Conservation (phyloP, 2,797 vertebrate species). For the Acrossocheilus wenchowensis region DNA sequence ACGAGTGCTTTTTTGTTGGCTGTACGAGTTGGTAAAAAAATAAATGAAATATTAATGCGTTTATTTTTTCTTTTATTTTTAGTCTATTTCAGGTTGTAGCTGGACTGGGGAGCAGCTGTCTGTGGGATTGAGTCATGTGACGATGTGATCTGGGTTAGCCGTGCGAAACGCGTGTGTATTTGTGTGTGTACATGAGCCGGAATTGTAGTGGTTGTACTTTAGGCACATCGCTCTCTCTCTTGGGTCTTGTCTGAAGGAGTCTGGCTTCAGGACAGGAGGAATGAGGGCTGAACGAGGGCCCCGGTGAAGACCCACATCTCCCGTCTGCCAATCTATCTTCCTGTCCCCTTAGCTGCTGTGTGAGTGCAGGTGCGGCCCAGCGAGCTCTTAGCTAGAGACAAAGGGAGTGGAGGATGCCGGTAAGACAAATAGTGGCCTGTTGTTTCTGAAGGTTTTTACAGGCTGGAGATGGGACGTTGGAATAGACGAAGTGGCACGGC, state of each 20-base stretch:
- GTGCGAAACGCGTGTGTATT: not conserved
- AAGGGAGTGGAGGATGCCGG: conserved; percentile 35
- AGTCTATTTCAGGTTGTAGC: conserved; percentile 81
- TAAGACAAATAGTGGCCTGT: conserved; percentile 63
- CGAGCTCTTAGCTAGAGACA: conserved; percentile 57
- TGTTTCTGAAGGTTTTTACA: conserved; percentile 38
- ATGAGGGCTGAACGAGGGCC: conserved; percentile 45
- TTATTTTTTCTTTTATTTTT: conserved; percentile 79
- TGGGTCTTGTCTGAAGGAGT: conserved; percentile 47
- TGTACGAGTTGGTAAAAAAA: conserved; percentile 72
- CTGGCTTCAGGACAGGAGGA: conserved; percentile 52
- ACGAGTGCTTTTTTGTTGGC: conserved; percentile 52
- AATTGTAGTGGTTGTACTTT: conserved; percentile 51
- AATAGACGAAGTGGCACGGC: conserved; percentile 60
- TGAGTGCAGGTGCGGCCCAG: conserved; percentile 68
- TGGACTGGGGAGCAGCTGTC: conserved; percentile 71
- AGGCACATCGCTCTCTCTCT: conserved; percentile 52
- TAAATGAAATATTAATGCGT: conserved; percentile 82
- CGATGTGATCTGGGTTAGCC: conserved; percentile 79
- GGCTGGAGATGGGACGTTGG: conserved; percentile 41
- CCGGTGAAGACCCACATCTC: conserved; percentile 67
- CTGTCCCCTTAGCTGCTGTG: conserved; percentile 65
- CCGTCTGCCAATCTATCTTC: conserved; percentile 74
- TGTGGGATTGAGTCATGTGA: conserved; percentile 78
- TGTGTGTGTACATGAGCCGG: conserved; percentile 15